Percentiles rank a stretch among this genome's conserved stretches.
Conservation (phyloP, 2,888 invertebrate genomes). For the Melinopterus prodromus region DNA sequence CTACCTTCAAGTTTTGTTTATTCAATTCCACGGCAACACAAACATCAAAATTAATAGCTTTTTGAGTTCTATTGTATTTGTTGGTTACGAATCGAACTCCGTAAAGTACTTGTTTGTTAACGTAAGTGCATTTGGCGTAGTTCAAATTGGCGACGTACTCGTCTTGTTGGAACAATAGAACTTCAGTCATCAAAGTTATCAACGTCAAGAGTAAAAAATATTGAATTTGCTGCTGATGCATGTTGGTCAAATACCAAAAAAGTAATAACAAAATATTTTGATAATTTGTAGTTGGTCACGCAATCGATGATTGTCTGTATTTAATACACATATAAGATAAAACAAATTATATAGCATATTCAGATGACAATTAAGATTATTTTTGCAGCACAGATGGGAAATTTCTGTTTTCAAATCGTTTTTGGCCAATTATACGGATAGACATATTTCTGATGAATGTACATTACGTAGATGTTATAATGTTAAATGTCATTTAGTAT, state of each 20-base stretch:
- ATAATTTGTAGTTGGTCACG: too few relatives aligned
- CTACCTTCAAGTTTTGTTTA: background rate
- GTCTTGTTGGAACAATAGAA: background rate
- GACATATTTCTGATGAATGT: too few relatives aligned
- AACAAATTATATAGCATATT: too few relatives aligned
- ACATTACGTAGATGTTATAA: too few relatives aligned
- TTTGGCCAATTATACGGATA: too few relatives aligned
- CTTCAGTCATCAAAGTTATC: background rate
- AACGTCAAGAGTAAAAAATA: background rate
- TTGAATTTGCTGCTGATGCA: background rate
- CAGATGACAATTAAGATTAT: too few relatives aligned
- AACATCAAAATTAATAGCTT: background rate
- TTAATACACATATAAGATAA: too few relatives aligned
- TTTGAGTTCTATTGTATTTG: background rate
- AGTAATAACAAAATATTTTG: too few relatives aligned
- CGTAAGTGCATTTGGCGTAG: background rate
- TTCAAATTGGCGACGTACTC: background rate
- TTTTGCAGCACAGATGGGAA: too few relatives aligned
- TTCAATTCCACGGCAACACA: background rate
- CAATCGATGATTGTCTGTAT: too few relatives aligned
- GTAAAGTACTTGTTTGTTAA: background rate
- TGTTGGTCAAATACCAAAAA: background rate
- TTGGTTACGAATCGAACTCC: background rate
- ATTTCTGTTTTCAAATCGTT: too few relatives aligned
- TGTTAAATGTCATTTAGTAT: too few relatives aligned